Percentiles rank a stretch among this genome's conserved stretches.
phyloP scores from a whole-genome alignment of 2,888 invertebrate genomes.

The Suillia variegata region DNA sequence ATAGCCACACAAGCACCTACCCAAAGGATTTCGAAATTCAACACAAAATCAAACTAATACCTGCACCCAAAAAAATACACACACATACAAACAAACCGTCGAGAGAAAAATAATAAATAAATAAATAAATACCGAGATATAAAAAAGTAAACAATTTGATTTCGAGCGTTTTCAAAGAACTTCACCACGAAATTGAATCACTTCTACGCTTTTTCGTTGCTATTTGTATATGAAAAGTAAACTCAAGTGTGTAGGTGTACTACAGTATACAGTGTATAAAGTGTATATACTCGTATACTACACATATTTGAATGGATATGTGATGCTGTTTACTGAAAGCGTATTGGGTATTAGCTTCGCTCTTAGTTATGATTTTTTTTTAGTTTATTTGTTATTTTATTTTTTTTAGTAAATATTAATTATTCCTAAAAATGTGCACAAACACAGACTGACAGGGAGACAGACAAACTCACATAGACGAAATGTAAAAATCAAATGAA shows the following conservation, averaged over 20 bases:
- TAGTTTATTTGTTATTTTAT: too few relatives aligned
- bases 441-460: neutral
- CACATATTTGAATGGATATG: neutral
- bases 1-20: too few relatives aligned
- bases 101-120: too few relatives aligned
- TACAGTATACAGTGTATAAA: slow-evolving; percentile 6
- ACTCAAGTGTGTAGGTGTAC: neutral
- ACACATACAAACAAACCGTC: too few relatives aligned
- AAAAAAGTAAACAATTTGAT: neutral
- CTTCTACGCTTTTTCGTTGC: neutral
- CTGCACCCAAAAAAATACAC: neutral
- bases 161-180: neutral
- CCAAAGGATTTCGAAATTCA: too few relatives aligned
- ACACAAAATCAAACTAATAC: neutral
- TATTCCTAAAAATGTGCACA: slow-evolving; percentile 20
- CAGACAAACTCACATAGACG: neutral
- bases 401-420: slow-evolving; percentile 13
- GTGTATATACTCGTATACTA: neutral
- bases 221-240: slow-evolving; percentile 4
- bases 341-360: too few relatives aligned
- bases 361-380: too few relatives aligned
- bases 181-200: slow-evolving; percentile 1
- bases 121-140: neutral
- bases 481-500: slow-evolving; percentile 15
- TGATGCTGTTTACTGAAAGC: too few relatives aligned